phyloP scores from a whole-genome alignment of 1,140 invertebrate species.

The Cotesia glomerata region DNA sequence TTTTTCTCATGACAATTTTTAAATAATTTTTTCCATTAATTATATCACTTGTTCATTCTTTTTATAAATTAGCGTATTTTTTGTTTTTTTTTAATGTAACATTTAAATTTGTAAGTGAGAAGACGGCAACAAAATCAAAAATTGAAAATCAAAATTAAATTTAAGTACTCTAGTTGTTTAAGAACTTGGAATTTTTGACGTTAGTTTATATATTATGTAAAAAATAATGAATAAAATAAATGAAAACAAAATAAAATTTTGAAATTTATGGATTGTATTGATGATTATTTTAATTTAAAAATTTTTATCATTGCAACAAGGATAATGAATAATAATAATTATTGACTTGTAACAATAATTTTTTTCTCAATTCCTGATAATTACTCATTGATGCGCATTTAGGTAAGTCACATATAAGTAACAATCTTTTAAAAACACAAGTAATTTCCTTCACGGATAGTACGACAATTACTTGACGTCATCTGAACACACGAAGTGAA shows the following conservation, averaged over 20 bases:
- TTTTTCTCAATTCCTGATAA: background rate
- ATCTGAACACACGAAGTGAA: too few species aligned
- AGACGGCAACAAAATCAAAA: slow-evolving; percentile 51
- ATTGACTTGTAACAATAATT: too few species aligned
- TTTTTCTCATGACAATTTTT: slow-evolving; percentile 9
- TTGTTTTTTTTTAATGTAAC: background rate
- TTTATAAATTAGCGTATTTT: background rate
- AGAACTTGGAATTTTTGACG: slow-evolving; percentile 31
- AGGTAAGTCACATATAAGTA: too few species aligned
- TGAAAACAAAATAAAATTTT: background rate
- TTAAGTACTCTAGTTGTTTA: slow-evolving; percentile 51
- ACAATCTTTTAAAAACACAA: too few species aligned
- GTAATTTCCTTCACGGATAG: too few species aligned
- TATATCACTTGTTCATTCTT: background rate
- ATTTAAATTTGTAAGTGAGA: background rate
- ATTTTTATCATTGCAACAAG: too few species aligned
- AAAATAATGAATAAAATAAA: background rate
- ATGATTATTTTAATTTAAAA: too few species aligned
- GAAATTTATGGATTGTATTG: background rate
- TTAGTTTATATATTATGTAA: slow-evolving; percentile 17
- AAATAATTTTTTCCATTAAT: background rate
- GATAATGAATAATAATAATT: too few species aligned
- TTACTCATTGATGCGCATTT: too few species aligned
- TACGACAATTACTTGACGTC: too few species aligned
- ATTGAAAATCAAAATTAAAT: slow-evolving; percentile 61